Conservation (phyloP, 2,797 vertebrate species). For the Sylvia borin region DNA sequence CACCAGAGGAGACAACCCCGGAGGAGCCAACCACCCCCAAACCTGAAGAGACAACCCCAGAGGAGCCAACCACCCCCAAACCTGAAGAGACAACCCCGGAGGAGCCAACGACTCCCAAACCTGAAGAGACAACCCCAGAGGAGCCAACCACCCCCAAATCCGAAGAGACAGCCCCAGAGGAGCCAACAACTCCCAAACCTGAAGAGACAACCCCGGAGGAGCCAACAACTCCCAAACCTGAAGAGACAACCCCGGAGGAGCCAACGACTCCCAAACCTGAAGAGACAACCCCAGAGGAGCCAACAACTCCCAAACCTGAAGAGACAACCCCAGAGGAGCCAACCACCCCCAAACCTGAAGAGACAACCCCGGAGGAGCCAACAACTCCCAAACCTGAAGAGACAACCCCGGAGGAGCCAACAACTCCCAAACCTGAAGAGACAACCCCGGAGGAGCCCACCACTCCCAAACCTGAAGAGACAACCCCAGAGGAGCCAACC, state of each 20-base stretch:
- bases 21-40: no score
- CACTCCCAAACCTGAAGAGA: rapidly evolving
- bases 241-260: rapidly evolving
- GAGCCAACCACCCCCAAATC: rapidly evolving
- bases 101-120: no score
- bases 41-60: background rate
- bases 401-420: background rate
- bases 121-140: background rate
- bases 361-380: background rate
- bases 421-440: rapidly evolving
- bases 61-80: no score
- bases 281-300: rapidly evolving
- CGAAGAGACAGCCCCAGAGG: rapidly evolving
- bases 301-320: no score
- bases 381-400: background rate
- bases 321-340: background rate
- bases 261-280: background rate
- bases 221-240: rapidly evolving
- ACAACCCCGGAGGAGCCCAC: background rate
- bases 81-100: no score
- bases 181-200: rapidly evolving
- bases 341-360: rapidly evolving
- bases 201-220: background rate
- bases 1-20: rapidly evolving
- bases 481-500: background rate